phyloP scores from a whole-genome alignment of 2,113 vertebrate genomes.

The Anarrhichthys ocellatus region DNA sequence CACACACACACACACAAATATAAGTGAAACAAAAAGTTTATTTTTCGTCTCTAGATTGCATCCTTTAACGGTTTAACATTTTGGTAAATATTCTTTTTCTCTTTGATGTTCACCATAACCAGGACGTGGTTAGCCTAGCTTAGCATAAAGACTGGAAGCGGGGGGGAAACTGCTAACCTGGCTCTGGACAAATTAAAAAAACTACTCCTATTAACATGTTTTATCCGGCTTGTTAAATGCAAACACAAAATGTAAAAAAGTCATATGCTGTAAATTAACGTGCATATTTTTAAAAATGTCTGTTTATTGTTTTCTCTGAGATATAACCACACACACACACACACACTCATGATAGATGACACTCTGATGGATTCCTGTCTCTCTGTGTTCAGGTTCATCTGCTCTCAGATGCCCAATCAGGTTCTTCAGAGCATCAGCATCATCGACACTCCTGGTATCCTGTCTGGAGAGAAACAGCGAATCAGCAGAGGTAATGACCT shows the following conservation, averaged over 20 bases:
- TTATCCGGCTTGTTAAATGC: too few relatives aligned
- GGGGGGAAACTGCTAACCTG: too few relatives aligned
- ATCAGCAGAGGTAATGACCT: conserved; percentile 91
- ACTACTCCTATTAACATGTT: too few relatives aligned
- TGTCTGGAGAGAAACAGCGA: conserved; percentile 97
- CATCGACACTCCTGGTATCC: conserved; percentile 96
- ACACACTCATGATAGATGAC: too few relatives aligned
- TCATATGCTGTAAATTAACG: too few relatives aligned
- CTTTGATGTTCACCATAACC: background rate
- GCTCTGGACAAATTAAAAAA: too few relatives aligned
- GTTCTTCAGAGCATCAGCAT: conserved; percentile 98
- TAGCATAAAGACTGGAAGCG: background rate
- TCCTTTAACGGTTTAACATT: background rate
- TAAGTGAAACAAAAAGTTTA: too few relatives aligned
- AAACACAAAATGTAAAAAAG: too few relatives aligned
- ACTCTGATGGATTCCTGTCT: conserved; percentile 7
- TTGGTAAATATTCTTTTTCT: background rate
- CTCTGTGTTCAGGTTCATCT: conserved; percentile 89
- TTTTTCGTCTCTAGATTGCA: background rate
- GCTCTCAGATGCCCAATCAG: conserved; percentile 96
- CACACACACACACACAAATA: background rate
- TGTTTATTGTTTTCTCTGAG: too few relatives aligned
- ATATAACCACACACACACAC: too few relatives aligned
- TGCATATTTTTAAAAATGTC: too few relatives aligned
- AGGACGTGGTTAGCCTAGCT: background rate